These are phyloP conservation scores for Otolemur garnettii DNA, from an alignment of 2,113 vertebrate species.

Conservation along the genomic window DNA sequence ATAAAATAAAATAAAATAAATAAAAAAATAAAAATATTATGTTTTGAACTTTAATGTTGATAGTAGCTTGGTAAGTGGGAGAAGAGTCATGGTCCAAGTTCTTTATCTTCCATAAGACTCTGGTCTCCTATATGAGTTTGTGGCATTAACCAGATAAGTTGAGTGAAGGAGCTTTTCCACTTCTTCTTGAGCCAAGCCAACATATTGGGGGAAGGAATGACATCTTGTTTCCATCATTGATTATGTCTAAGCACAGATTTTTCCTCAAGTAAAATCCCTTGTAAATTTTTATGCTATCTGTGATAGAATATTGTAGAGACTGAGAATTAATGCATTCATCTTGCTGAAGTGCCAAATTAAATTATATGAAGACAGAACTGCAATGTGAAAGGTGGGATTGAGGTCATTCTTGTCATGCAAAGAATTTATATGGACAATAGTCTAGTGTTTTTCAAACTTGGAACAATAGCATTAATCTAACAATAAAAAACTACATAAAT, in stretches of 20 bases:
- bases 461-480: conserved; percentile 10
- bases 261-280: neutral
- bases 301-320: conserved; percentile 16
- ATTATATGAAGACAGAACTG: neutral
- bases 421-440: neutral
- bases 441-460: neutral
- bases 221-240: neutral
- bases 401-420: neutral
- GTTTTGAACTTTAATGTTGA: conserved; percentile 1
- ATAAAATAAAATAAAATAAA: neutral
- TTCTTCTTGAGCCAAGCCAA: neutral
- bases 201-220: neutral
- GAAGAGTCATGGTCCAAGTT: neutral
- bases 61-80: neutral
- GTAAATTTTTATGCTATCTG: neutral
- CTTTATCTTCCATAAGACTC: neutral
- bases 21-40: neutral
- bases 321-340: conserved; percentile 14
- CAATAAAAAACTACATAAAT: conserved; percentile 19
- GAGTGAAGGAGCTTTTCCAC: neutral
- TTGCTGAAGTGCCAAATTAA: neutral
- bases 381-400: neutral
- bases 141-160: neutral
- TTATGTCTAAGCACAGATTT: neutral
- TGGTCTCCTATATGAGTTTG: neutral